Conservation (phyloP, 2,888 invertebrate species). For the Lymantria monacha region DNA sequence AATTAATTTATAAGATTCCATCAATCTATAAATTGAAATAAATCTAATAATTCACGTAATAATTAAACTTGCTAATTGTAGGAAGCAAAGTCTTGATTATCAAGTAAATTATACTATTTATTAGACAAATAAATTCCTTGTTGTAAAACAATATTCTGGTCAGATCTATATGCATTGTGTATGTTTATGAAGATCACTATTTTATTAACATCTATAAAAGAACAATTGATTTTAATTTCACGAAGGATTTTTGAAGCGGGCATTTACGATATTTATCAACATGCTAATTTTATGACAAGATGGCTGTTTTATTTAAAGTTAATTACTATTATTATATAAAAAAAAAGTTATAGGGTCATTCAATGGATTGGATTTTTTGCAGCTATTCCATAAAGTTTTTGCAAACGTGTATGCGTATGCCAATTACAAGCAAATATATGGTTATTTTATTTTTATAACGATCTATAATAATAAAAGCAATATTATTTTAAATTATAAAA, state of each 20-base stretch:
- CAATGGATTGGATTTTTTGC: too few relatives aligned
- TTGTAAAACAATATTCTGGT: neutral
- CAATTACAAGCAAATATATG: too few relatives aligned
- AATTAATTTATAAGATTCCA: conserved; percentile 20
- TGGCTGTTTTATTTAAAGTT: conserved; percentile 7
- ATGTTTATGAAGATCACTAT: conserved; percentile 70
- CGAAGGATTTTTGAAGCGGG: conserved; percentile 48
- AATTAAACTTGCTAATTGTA: conserved; percentile 23
- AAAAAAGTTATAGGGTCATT: too few relatives aligned
- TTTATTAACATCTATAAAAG: conserved; percentile 79
- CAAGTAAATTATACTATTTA: conserved; percentile 15
- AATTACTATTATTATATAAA: conserved; percentile 1
- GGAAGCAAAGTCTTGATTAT: conserved; percentile 7
- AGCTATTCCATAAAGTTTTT: too few relatives aligned
- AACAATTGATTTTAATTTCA: conserved; percentile 61
- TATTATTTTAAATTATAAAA: too few relatives aligned
- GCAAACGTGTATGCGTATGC: too few relatives aligned
- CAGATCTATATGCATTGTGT: conserved; percentile 16
- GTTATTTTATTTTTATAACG: too few relatives aligned
- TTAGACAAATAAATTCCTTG: conserved; percentile 3
- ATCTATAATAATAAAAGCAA: too few relatives aligned
- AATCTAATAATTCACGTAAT: conserved; percentile 17
- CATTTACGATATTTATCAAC: conserved; percentile 60
- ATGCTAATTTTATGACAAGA: conserved; percentile 57
- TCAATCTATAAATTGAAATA: conserved; percentile 14